Percentiles rank a stretch among this genome's conserved stretches.
Evolutionary conservation across 1,140 invertebrate genomes (phyloP).

Genomic region (Ceratitis capitata): DNA sequence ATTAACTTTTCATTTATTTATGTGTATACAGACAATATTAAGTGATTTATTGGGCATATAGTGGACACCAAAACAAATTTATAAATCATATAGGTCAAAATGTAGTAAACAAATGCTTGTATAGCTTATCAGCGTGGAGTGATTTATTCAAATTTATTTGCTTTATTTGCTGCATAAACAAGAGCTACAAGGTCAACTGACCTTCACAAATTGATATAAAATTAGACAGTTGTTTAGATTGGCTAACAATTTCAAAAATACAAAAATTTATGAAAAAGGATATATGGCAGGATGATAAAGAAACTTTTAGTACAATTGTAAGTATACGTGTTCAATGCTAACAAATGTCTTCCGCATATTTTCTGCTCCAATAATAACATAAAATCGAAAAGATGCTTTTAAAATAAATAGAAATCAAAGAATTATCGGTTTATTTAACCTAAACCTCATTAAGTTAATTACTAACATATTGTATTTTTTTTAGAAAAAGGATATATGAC

Average conservation of each 20-base stretch:
- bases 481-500: not conserved
- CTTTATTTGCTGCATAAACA: not conserved
- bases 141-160: not conserved
- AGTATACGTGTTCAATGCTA: not conserved
- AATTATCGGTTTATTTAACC: no score
- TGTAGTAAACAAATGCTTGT: not conserved
- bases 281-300: not conserved
- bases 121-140: not conserved
- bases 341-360: no score
- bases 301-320: not conserved
- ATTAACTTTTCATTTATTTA: not conserved
- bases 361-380: no score
- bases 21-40: not conserved
- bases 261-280: not conserved
- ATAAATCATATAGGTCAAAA: slow-evolving; percentile 3
- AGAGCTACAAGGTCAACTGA: not conserved
- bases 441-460: no score
- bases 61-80: slow-evolving; percentile 23
- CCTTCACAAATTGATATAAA: not conserved
- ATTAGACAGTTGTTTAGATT: not conserved
- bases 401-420: no score
- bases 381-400: no score
- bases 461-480: no score
- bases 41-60: not conserved
- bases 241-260: not conserved